Evolutionary conservation across 2,113 vertebrate genomes (phyloP).

Genomic region (Seriola dumerili): DNA sequence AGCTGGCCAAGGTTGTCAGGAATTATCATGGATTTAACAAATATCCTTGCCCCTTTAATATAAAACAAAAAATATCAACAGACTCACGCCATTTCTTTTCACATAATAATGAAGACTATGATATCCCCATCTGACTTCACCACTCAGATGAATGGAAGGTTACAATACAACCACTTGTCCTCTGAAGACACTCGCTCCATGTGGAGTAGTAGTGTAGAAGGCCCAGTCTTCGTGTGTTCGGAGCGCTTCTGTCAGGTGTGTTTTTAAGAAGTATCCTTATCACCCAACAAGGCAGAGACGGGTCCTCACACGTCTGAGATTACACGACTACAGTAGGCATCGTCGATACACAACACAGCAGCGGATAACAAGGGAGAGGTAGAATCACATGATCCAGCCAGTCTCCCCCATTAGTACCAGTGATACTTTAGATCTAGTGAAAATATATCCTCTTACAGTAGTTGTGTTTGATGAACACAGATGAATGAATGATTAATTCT

Average conservation of each 20-base stretch:
- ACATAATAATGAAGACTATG: slow-evolving; percentile 7
- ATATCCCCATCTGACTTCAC: slow-evolving; percentile 9
- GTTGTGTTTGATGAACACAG: slow-evolving; percentile 34
- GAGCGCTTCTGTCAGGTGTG: slow-evolving; percentile 7
- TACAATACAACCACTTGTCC: not conserved
- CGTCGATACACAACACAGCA: slow-evolving; percentile 47
- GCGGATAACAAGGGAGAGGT: slow-evolving; percentile 30
- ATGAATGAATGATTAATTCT: slow-evolving; percentile 46
- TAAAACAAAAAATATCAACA: slow-evolving; percentile 49
- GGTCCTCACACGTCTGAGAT: slow-evolving; percentile 50
- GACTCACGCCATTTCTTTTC: slow-evolving; percentile 2
- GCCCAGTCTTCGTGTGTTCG: slow-evolving; percentile 12
- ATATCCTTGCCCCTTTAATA: slow-evolving; percentile 33
- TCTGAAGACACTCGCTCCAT: slow-evolving; percentile 10
- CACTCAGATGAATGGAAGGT: slow-evolving; percentile 23
- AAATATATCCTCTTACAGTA: slow-evolving; percentile 33
- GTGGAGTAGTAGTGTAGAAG: not conserved
- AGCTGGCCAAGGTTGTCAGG: slow-evolving; percentile 1
- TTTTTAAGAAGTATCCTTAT: slow-evolving; percentile 18
- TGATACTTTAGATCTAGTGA: slow-evolving; percentile 28
- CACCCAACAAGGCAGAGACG: slow-evolving; percentile 35
- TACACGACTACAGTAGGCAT: slow-evolving; percentile 25
- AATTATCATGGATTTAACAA: slow-evolving; percentile 13
- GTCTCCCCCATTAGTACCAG: slow-evolving; percentile 1
- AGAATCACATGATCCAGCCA: not conserved